These are phyloP conservation scores for Holothuria leucospilota DNA, from an alignment of 53 echinoderm and acorn worm genomes.

Conservation along the genomic window DNA sequence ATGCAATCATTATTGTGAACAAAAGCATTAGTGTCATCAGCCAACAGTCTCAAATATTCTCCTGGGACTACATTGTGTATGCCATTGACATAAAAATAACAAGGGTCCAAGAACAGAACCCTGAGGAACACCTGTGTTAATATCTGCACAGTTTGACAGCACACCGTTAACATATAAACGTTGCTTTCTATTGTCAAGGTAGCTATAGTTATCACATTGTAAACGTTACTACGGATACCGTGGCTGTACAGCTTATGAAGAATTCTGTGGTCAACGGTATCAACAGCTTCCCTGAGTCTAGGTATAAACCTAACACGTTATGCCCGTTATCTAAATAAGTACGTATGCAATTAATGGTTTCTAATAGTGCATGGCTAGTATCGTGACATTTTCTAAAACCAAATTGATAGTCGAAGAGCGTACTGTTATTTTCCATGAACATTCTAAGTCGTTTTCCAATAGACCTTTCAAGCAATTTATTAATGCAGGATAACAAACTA, in stretches of 20 bases:
- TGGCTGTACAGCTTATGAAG: slow-evolving; percentile 1
- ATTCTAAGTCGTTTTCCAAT: too few relatives aligned
- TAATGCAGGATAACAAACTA: too few relatives aligned
- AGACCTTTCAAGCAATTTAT: too few relatives aligned
- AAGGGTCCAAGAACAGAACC: slow-evolving; percentile 23
- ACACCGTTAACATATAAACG: slow-evolving; percentile 12
- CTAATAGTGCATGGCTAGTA: too few relatives aligned
- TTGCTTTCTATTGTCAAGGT: slow-evolving; percentile 12
- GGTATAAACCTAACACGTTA: too few relatives aligned
- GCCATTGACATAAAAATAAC: slow-evolving; percentile 22
- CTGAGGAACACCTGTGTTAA: slow-evolving; percentile 19
- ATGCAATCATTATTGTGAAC: slow-evolving; percentile 10
- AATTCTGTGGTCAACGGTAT: slow-evolving; percentile 17
- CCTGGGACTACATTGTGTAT: slow-evolving; percentile 7
- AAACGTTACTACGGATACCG: slow-evolving; percentile 6
- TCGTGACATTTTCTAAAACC: too few relatives aligned
- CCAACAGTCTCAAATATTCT: neutral
- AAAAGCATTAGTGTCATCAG: slow-evolving; percentile 10
- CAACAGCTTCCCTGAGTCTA: neutral
- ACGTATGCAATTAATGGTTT: too few relatives aligned
- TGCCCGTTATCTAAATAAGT: too few relatives aligned
- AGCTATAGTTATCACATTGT: neutral
- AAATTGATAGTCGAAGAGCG: too few relatives aligned
- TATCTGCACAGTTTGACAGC: neutral
- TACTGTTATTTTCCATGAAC: too few relatives aligned